A percentile compares a stretch with the other conserved stretches of the same genome.
Evolutionary conservation across 2,113 vertebrate genomes (phyloP).

Genomic region (Coturnix japonica): DNA sequence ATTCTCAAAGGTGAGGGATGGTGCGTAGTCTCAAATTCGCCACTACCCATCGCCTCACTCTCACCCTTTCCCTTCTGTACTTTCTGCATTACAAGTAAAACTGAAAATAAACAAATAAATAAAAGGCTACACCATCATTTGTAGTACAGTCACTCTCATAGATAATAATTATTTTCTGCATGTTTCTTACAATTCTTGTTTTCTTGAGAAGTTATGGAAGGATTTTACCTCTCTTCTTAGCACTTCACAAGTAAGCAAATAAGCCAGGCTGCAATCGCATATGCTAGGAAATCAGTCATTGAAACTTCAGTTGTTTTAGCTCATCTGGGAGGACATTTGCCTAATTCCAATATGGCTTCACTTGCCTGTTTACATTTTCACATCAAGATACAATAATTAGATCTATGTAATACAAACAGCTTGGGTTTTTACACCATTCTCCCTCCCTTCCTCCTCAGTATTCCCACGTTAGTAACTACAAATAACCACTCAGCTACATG

Average conservation of each 20-base stretch:
- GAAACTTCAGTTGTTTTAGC: conserved; percentile 9
- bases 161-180: conserved; percentile 39
- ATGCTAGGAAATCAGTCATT: conserved; percentile 22
- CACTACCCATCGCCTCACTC: fast-evolving
- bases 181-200: neutral
- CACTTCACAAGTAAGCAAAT: conserved; percentile 27
- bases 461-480: neutral
- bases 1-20: neutral
- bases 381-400: conserved; percentile 41
- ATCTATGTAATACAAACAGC: conserved; percentile 38
- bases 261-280: conserved; percentile 4
- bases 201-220: conserved; percentile 7
- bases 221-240: conserved; percentile 15
- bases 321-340: conserved; percentile 49
- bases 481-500: neutral
- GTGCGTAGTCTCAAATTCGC: neutral
- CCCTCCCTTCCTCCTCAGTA: neutral
- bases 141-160: neutral
- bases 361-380: neutral
- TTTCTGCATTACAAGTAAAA: neutral
- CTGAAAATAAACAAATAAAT: neutral
- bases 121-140: neutral
- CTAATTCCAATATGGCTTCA: conserved; percentile 44
- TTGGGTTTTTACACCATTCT: neutral
- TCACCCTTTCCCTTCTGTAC: neutral